Percentiles rank a stretch among this genome's conserved stretches.
These are phyloP conservation scores for Monarcha castaneiventris DNA, from an alignment of 2,113 vertebrate genomes.

Conservation along the genomic window DNA sequence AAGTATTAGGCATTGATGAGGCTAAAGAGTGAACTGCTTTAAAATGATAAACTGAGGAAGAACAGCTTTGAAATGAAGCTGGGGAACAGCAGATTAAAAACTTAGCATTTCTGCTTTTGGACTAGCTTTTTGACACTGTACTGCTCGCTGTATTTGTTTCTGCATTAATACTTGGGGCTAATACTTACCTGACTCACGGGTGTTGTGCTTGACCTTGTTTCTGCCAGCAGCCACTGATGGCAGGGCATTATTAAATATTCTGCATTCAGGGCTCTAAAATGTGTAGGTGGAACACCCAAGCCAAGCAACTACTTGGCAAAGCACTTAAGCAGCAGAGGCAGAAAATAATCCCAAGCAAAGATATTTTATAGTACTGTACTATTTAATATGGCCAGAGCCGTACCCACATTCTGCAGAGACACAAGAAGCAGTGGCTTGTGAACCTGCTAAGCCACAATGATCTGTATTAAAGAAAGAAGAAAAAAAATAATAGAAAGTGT, in stretches of 20 bases:
- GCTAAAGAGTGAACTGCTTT: not conserved
- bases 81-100: not conserved
- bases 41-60: not conserved
- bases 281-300: not conserved
- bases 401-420: not conserved
- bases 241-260: not conserved
- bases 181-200: not conserved
- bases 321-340: not conserved
- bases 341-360: not conserved
- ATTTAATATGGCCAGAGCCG: not conserved
- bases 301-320: not conserved
- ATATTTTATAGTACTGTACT: not conserved
- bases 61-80: not conserved
- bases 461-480: not conserved
- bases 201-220: fast-evolving
- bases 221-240: not conserved
- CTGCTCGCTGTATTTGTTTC: not conserved
- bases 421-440: not conserved
- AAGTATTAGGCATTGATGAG: not conserved
- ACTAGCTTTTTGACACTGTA: not conserved
- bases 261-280: not conserved
- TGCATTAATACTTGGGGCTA: not conserved
- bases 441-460: not conserved
- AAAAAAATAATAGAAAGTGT: not conserved
- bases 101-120: not conserved